Evolutionary conservation across 2,797 vertebrate genomes (phyloP).

Genomic region (Sphenopsis melanotis): DNA sequence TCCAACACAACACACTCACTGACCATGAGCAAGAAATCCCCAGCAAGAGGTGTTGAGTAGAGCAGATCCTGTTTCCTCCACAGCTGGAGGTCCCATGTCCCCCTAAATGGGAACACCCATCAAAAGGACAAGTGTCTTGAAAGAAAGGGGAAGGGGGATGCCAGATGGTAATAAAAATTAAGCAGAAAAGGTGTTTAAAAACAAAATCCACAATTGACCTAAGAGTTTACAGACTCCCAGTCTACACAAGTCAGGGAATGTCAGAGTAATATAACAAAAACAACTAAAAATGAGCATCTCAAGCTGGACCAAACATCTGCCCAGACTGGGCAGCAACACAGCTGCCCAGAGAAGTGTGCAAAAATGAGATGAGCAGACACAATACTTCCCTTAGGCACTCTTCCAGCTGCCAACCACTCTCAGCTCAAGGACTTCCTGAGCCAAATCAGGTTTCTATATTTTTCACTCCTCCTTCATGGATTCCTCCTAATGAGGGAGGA

Average conservation of each 20-base stretch:
- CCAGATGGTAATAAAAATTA: background rate
- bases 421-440: background rate
- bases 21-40: background rate
- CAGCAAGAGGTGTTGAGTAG: background rate
- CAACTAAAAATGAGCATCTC: background rate
- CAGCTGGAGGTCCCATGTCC: background rate
- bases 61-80: background rate
- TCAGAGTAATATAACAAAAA: background rate
- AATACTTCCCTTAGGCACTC: conserved; percentile 9
- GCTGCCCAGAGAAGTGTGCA: background rate
- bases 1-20: background rate
- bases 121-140: background rate
- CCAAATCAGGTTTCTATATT: background rate
- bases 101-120: background rate
- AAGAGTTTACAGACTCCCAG: background rate
- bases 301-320: background rate
- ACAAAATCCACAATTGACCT: background rate
- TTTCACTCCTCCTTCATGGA: background rate
- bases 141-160: background rate
- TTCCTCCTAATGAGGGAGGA: conserved; percentile 17
- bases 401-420: background rate
- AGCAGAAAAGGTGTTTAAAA: background rate
- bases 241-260: background rate
- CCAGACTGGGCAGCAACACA: background rate
- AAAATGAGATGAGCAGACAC: background rate